Conservation (phyloP, 1,140 invertebrate genomes). For the Lucilia cuprina region DNA sequence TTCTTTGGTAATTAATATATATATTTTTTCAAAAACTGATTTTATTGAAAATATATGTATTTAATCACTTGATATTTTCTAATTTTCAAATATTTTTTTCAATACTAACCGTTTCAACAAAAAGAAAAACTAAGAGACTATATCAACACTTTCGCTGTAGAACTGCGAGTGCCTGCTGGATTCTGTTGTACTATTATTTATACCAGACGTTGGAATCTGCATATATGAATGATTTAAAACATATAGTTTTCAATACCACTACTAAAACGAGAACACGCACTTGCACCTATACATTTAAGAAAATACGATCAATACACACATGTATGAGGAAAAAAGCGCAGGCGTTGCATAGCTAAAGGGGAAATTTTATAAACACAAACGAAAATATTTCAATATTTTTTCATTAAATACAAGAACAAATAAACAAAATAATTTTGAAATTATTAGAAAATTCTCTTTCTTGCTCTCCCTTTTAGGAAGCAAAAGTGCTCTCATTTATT, state of each 20-base stretch:
- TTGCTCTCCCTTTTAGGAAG: neutral
- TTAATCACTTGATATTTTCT: neutral
- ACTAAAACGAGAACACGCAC: neutral
- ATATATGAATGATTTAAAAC: conserved; percentile 34
- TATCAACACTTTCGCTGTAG: conserved; percentile 62
- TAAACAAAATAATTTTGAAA: neutral
- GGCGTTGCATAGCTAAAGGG: conserved; percentile 33
- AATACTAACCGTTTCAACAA: conserved; percentile 54
- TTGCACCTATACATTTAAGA: neutral
- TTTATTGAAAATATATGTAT: neutral
- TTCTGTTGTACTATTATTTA: conserved; percentile 61
- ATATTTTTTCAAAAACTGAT: neutral
- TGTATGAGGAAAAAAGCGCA: conserved; percentile 24
- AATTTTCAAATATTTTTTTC: neutral
- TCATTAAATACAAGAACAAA: neutral
- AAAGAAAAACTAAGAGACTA: conserved; percentile 49
- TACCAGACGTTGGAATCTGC: conserved; percentile 48
- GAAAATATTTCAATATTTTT: neutral
- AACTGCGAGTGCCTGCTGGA: conserved; percentile 63
- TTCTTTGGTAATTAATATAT: neutral
- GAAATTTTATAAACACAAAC: neutral
- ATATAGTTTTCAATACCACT: conserved; percentile 30
- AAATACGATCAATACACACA: neutral
- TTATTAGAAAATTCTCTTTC: neutral
- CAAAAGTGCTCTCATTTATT: neutral